A percentile compares a stretch with the other conserved stretches of the same genome.
Conservation (phyloP, 2,888 invertebrate genomes). For the Drosophila meridiana region DNA sequence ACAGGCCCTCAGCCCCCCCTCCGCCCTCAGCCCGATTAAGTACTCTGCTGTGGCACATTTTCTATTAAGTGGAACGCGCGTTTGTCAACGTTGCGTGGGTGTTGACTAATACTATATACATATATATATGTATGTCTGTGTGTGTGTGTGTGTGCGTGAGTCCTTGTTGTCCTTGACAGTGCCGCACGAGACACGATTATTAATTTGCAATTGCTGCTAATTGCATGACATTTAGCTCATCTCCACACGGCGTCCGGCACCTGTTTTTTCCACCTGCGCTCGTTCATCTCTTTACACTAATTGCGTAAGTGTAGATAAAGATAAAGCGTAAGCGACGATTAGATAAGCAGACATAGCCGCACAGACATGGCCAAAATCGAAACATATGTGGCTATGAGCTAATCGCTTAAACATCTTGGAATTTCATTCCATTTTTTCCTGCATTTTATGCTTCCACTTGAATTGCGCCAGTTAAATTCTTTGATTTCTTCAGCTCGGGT, state of each 20-base stretch:
- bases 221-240: conserved; percentile 57
- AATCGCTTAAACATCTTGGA: conserved; percentile 41
- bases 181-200: conserved; percentile 71
- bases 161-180: conserved; percentile 66
- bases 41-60: conserved; percentile 48
- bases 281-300: conserved; percentile 47
- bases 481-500: conserved; percentile 21
- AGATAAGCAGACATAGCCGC: conserved; percentile 56
- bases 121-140: background rate
- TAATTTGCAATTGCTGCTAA: conserved; percentile 80
- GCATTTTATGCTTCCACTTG: conserved; percentile 56
- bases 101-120: conserved; percentile 20
- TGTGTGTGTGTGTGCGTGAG: conserved; percentile 25
- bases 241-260: conserved; percentile 1
- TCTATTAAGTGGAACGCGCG: conserved; percentile 68
- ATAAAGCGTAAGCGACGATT: conserved; percentile 60
- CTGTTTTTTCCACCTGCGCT: conserved; percentile 20
- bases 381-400: conserved; percentile 38
- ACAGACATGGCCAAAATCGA: background rate
- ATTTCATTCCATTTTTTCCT: conserved; percentile 28
- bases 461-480: conserved; percentile 29
- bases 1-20: background rate
- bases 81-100: conserved; percentile 59
- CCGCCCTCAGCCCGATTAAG: conserved; percentile 2
- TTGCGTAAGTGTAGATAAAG: conserved; percentile 61